Percentiles rank a stretch among this genome's conserved stretches.
Conservation (phyloP, 1,140 invertebrate genomes). For the Ectropis grisescens region DNA sequence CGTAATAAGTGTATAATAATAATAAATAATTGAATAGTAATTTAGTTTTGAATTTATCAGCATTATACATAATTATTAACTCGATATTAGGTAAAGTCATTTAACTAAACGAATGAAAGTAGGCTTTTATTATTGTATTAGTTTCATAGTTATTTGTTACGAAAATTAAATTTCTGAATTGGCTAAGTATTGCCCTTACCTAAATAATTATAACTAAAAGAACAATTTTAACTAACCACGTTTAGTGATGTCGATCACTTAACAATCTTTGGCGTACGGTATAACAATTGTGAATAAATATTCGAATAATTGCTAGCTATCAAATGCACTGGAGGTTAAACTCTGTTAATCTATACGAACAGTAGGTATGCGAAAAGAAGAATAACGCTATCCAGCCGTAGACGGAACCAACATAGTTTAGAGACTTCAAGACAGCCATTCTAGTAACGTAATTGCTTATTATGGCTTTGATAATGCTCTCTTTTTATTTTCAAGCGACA, state of each 20-base stretch:
- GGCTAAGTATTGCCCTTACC: constrained; percentile 14
- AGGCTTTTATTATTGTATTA: constrained; percentile 66
- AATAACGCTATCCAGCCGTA: no score
- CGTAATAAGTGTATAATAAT: constrained; percentile 72
- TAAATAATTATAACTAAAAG: constrained; percentile 18
- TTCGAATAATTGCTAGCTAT: constrained; percentile 56
- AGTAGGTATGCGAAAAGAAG: no score
- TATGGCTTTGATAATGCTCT: no score
- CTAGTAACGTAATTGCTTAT: no score
- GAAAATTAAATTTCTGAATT: constrained; percentile 14
- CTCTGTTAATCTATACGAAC: background rate
- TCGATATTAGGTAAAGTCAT: constrained; percentile 52
- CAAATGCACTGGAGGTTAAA: constrained; percentile 31
- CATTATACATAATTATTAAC: constrained; percentile 64
- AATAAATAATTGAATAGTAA: constrained; percentile 72
- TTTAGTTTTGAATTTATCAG: constrained; percentile 67
- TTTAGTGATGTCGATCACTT: constrained; percentile 45
- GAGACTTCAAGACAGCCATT: no score
- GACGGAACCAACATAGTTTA: no score
- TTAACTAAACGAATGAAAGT: constrained; percentile 65
- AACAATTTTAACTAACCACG: constrained; percentile 42
- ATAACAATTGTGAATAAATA: constrained; percentile 59
- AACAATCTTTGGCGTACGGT: constrained; percentile 59
- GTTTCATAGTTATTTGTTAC: constrained; percentile 34
- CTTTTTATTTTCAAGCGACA: no score